These are phyloP conservation scores for Pseudomugil tenellus DNA, from an alignment of 2,797 vertebrate genomes.

Conservation along the genomic window DNA sequence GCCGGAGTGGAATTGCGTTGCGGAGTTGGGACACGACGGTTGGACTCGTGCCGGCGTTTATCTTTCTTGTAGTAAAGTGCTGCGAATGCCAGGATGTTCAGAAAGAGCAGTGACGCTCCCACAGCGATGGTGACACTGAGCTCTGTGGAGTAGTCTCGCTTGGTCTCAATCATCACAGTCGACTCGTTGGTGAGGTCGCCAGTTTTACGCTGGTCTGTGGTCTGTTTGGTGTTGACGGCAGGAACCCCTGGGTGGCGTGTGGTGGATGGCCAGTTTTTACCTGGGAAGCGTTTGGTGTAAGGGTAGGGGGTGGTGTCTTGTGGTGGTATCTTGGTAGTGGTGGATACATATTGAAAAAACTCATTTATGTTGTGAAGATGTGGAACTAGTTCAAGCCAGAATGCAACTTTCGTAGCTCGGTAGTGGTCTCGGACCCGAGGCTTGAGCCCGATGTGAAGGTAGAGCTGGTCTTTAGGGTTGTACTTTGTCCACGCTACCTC, in stretches of 20 bases:
- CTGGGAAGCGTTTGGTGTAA: constrained; percentile 90
- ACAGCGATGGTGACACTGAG: constrained; percentile 94
- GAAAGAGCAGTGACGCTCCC: constrained; percentile 91
- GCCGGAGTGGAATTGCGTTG: constrained; percentile 77
- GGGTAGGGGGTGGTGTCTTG: constrained; percentile 95
- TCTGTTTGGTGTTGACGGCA: constrained; percentile 89
- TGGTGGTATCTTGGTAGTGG: constrained; percentile 94
- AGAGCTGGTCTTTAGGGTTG: constrained; percentile 96
- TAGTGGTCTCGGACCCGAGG: constrained; percentile 96
- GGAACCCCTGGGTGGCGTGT: constrained; percentile 95
- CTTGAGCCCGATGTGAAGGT: constrained; percentile 95
- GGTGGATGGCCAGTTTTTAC: constrained; percentile 91
- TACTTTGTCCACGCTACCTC: constrained; percentile 98
- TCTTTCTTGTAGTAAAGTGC: constrained; percentile 97
- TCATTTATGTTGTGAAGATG: constrained; percentile 97
- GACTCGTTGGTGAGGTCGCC: constrained; percentile 85
- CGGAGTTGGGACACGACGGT: constrained; percentile 87
- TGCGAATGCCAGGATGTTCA: constrained; percentile 95
- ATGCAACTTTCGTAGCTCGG: constrained; percentile 95
- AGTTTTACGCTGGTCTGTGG: constrained; percentile 87
- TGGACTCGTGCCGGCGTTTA: constrained; percentile 92
- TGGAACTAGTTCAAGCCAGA: constrained; percentile 95
- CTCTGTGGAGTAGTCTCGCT: constrained; percentile 93
- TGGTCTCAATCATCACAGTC: constrained; percentile 91
- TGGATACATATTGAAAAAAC: constrained; percentile 95